These are phyloP conservation scores for Rhodinocichla rosea DNA, from an alignment of 2,113 vertebrate species.

Conservation along the genomic window DNA sequence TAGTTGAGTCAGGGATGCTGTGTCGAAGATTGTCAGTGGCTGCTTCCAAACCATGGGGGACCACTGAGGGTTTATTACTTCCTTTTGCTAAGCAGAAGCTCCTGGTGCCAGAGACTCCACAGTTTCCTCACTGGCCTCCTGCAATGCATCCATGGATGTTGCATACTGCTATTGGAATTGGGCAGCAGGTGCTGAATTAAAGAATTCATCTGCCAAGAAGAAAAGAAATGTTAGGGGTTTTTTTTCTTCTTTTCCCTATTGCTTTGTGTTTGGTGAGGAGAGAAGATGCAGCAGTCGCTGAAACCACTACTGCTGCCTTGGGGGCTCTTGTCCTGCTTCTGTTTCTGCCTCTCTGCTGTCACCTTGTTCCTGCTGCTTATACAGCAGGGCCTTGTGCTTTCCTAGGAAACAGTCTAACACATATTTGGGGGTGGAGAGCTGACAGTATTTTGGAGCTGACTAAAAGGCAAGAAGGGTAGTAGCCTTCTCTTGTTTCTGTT, in stretches of 20 bases:
- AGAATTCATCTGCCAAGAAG: not conserved
- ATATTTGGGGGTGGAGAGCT: not conserved
- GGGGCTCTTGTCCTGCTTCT: not conserved
- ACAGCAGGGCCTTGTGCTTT: not conserved
- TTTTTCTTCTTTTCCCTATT: not conserved
- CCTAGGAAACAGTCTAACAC: not conserved
- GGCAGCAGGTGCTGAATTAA: not conserved
- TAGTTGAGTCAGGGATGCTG: not conserved
- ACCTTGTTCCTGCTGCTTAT: not conserved
- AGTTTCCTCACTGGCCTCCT: not conserved
- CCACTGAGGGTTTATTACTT: not conserved
- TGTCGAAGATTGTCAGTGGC: not conserved
- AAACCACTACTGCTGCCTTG: not conserved
- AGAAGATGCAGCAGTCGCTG: not conserved
- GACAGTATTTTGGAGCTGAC: not conserved
- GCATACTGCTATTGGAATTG: not conserved
- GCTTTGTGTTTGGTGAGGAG: not conserved
- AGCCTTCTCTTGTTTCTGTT: not conserved
- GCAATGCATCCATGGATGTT: not conserved
- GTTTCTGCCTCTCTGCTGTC: not conserved
- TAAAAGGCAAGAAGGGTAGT: not conserved
- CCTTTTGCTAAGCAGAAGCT: not conserved
- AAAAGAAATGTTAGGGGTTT: not conserved
- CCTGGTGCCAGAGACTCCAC: not conserved
- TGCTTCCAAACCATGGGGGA: not conserved